These are phyloP conservation scores for Drosophila sp. DNA, from an alignment of 1,140 invertebrate species.

Conservation along the genomic window DNA sequence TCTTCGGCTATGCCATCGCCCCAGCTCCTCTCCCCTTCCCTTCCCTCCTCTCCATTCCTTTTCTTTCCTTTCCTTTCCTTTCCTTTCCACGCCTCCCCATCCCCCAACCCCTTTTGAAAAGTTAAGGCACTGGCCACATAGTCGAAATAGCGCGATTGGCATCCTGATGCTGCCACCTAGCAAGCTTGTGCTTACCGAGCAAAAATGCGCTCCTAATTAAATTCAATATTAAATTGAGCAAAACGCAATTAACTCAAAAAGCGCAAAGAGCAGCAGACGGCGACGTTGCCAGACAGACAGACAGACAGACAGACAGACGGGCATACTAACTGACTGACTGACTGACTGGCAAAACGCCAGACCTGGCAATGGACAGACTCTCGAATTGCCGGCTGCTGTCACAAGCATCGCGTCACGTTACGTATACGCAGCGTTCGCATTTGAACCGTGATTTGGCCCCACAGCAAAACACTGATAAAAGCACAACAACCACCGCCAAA, in stretches of 20 bases:
- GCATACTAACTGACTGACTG: not conserved
- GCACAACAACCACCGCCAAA: slow-evolving; percentile 2
- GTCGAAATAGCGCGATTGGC: slow-evolving; percentile 31
- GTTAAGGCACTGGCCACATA: slow-evolving; percentile 16
- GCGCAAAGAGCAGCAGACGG: slow-evolving; percentile 44
- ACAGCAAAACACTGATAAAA: slow-evolving; percentile 10
- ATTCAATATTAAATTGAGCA: slow-evolving; percentile 84
- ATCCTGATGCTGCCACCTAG: slow-evolving; percentile 21
- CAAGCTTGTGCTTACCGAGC: slow-evolving; percentile 62
- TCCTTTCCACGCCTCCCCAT: no score
- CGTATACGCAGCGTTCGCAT: slow-evolving; percentile 34
- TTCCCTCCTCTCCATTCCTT: no score
- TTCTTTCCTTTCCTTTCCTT: no score
- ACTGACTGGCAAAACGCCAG: slow-evolving; percentile 3
- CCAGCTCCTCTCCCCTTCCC: not conserved
- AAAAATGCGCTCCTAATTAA: slow-evolving; percentile 82
- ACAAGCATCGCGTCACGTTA: slow-evolving; percentile 14
- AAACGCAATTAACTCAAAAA: slow-evolving; percentile 83
- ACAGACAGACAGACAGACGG: slow-evolving; percentile 54
- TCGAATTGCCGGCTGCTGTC: not conserved
- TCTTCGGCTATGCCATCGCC: slow-evolving; percentile 41
- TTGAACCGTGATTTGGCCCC: slow-evolving; percentile 57
- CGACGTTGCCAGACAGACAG: slow-evolving; percentile 32
- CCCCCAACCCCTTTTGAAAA: not conserved
- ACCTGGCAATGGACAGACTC: slow-evolving; percentile 1